Percentiles rank a stretch among this genome's conserved stretches.
Conservation (phyloP, 2,113 vertebrate genomes). For the Protobothrops flavoviridis region DNA sequence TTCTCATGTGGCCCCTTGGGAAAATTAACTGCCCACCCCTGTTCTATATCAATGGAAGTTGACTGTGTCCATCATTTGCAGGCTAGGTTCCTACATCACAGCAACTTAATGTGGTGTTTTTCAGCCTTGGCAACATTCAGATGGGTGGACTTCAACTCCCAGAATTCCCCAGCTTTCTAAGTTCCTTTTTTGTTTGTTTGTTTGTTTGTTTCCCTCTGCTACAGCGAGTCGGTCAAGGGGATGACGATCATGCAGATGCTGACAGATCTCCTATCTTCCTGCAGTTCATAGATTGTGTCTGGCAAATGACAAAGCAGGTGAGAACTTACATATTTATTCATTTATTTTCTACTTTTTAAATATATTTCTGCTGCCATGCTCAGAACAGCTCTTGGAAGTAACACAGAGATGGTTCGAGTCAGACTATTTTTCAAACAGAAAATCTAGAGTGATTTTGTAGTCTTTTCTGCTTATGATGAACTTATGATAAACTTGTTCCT, state of each 20-base stretch:
- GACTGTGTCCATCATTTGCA: too few relatives aligned
- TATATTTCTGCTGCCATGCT: background rate
- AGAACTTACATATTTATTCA: slow-evolving; percentile 3
- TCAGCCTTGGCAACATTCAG: background rate
- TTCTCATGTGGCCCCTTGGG: too few relatives aligned
- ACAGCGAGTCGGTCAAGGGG: slow-evolving; percentile 91
- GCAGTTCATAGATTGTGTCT: slow-evolving; percentile 97
- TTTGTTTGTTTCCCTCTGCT: background rate
- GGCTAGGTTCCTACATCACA: background rate
- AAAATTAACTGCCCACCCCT: too few relatives aligned
- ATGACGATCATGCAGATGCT: slow-evolving; percentile 88
- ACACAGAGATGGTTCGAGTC: background rate
- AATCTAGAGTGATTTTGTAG: background rate
- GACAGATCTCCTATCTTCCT: slow-evolving; percentile 96
- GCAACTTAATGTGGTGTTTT: background rate
- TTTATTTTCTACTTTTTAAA: background rate
- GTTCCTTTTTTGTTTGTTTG: slow-evolving; percentile 31
- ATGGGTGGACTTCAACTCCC: background rate
- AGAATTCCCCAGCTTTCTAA: background rate
- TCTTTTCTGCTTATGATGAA: background rate
- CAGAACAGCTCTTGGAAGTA: background rate
- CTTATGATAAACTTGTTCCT: background rate
- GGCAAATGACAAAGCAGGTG: slow-evolving; percentile 98
- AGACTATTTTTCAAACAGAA: background rate
- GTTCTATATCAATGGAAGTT: background rate